Evolutionary conservation across 1,140 invertebrate species (phyloP).

Genomic region (Apis laboriosa): DNA sequence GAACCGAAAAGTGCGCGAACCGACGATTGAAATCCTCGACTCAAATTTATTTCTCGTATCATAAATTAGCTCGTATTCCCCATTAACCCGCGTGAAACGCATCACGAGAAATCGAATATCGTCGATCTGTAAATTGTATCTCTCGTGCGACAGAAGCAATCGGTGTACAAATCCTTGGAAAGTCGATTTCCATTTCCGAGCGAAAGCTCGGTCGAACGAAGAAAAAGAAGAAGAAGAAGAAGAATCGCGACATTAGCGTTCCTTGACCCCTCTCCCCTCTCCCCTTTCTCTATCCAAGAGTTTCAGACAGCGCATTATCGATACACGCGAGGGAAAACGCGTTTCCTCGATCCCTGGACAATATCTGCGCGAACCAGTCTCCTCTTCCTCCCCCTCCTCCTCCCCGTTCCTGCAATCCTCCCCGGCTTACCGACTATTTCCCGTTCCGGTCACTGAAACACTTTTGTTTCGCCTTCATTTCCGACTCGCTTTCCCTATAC

Average conservation of each 20-base stretch:
- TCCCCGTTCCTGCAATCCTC: neutral
- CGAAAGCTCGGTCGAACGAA: neutral
- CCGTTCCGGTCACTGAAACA: constrained; percentile 51
- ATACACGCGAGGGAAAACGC: constrained; percentile 10
- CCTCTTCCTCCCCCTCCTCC: too few relatives aligned
- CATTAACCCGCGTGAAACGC: neutral
- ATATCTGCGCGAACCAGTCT: constrained; percentile 6
- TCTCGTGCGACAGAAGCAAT: neutral
- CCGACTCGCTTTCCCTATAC: constrained; percentile 49
- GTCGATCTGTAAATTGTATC: neutral
- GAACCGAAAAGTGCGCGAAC: too few relatives aligned
- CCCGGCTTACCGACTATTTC: constrained; percentile 45
- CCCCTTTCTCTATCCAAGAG: too few relatives aligned
- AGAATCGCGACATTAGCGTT: constrained; percentile 17
- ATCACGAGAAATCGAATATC: neutral
- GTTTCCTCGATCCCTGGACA: constrained; percentile 35
- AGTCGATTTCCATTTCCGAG: neutral
- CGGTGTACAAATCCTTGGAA: neutral
- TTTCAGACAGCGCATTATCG: constrained; percentile 13
- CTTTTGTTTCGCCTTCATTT: constrained; percentile 54
- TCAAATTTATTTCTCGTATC: too few relatives aligned
- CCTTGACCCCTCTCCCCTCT: neutral
- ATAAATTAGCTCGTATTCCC: neutral
- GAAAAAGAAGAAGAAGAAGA: neutral
- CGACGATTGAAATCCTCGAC: too few relatives aligned